phyloP scores from a whole-genome alignment of 2,113 vertebrate species.

The Limanda limanda region DNA sequence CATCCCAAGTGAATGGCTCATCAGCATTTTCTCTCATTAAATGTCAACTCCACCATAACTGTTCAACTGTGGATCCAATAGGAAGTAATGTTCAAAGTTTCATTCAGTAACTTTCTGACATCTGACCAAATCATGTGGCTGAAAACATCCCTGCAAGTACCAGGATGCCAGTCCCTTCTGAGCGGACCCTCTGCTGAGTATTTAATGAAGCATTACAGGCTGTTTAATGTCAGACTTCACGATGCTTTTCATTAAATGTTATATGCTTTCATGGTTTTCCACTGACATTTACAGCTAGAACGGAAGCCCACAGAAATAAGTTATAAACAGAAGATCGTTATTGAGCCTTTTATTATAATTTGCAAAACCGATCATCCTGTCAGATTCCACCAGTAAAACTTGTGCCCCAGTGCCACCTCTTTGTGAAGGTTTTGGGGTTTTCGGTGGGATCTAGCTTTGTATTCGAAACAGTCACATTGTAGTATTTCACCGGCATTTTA shows the following conservation, averaged over 20 bases:
- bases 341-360: not conserved
- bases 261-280: not conserved
- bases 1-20: not conserved
- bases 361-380: not conserved
- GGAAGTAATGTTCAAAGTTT: not conserved
- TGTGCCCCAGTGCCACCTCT: no score
- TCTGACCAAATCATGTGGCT: not conserved
- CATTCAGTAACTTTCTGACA: not conserved
- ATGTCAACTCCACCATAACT: not conserved
- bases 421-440: not conserved
- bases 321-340: not conserved
- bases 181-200: not conserved
- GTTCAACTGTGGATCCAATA: not conserved
- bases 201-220: not conserved
- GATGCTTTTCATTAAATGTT: not conserved
- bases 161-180: not conserved
- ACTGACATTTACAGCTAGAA: not conserved
- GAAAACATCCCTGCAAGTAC: not conserved
- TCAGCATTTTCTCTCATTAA: constrained; percentile 1
- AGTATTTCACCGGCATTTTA: no score
- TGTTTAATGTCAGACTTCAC: not conserved
- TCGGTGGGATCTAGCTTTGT: no score
- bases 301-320: not conserved
- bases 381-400: no score
- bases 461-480: no score